Evolutionary conservation across 2,113 vertebrate genomes (phyloP).

Genomic region (Symphodus melops): DNA sequence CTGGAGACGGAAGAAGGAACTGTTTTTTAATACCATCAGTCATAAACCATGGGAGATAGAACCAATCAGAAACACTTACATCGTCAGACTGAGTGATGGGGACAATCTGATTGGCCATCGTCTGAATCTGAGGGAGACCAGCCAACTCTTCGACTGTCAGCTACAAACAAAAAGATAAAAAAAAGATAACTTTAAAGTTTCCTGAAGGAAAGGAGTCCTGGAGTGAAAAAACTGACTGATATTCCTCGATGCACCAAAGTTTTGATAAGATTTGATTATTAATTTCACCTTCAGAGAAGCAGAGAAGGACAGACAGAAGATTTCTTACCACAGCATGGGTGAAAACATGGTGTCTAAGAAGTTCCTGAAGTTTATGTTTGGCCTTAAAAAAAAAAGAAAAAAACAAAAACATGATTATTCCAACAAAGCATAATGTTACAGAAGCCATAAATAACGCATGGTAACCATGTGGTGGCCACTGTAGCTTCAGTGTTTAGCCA

Average conservation of each 20-base stretch:
- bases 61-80: slow-evolving; percentile 80
- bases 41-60: background rate
- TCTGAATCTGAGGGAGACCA: slow-evolving; percentile 84
- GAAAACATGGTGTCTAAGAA: slow-evolving; percentile 92
- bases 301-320: slow-evolving; percentile 5
- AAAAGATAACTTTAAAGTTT: background rate
- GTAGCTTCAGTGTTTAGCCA: too few relatives aligned
- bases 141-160: slow-evolving; percentile 86
- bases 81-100: slow-evolving; percentile 82
- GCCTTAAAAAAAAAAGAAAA: slow-evolving; percentile 82
- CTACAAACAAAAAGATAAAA: too few relatives aligned
- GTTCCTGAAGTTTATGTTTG: slow-evolving; percentile 92
- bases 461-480: too few relatives aligned
- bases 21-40: background rate
- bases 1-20: slow-evolving; percentile 68
- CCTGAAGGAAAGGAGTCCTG: background rate
- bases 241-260: background rate
- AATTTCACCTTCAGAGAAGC: background rate
- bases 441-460: too few relatives aligned
- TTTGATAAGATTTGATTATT: background rate
- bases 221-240: background rate
- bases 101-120: slow-evolving; percentile 92
- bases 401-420: too few relatives aligned
- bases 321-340: slow-evolving; percentile 85
- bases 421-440: too few relatives aligned